phyloP scores from a whole-genome alignment of 1,140 invertebrate genomes.

The Galleria mellonella region DNA sequence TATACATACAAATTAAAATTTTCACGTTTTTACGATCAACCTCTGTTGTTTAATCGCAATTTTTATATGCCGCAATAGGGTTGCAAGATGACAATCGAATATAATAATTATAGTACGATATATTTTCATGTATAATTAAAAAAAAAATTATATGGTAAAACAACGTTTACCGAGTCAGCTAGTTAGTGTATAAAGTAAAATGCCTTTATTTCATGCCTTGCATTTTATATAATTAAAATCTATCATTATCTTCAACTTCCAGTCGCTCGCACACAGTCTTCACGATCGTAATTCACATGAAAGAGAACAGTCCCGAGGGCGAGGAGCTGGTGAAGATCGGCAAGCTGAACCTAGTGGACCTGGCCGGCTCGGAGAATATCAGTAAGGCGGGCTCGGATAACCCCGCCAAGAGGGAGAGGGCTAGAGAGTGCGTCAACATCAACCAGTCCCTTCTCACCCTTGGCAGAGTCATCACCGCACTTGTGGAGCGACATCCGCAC shows the following conservation, averaged over 20 bases:
- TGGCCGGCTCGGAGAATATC: constrained; percentile 98
- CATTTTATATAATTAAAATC: background rate
- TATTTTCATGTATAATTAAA: too few relatives aligned
- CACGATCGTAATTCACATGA: constrained; percentile 95
- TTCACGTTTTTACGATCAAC: too few relatives aligned
- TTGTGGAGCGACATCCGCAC: constrained; percentile 95
- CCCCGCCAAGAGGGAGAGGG: constrained; percentile 80
- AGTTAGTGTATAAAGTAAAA: too few relatives aligned
- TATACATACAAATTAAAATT: too few relatives aligned
- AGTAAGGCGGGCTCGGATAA: constrained; percentile 94
- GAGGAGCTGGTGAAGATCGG: constrained; percentile 96
- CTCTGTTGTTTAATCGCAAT: too few relatives aligned
- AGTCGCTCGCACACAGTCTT: constrained; percentile 98
- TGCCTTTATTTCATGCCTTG: too few relatives aligned
- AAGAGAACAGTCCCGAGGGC: constrained; percentile 91
- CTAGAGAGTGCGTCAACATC: constrained; percentile 96
- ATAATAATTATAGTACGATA: too few relatives aligned
- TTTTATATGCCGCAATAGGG: too few relatives aligned
- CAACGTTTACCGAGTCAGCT: too few relatives aligned
- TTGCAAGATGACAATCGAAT: too few relatives aligned
- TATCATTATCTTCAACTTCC: constrained; percentile 8
- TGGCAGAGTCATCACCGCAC: constrained; percentile 95
- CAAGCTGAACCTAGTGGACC: constrained; percentile 97
- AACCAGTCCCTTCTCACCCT: constrained; percentile 96
- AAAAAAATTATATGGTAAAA: too few relatives aligned